A percentile compares a stretch with the other conserved stretches of the same genome.
Evolutionary conservation across 2,113 vertebrate genomes (phyloP).

Genomic region (Embiotoca jacksoni): DNA sequence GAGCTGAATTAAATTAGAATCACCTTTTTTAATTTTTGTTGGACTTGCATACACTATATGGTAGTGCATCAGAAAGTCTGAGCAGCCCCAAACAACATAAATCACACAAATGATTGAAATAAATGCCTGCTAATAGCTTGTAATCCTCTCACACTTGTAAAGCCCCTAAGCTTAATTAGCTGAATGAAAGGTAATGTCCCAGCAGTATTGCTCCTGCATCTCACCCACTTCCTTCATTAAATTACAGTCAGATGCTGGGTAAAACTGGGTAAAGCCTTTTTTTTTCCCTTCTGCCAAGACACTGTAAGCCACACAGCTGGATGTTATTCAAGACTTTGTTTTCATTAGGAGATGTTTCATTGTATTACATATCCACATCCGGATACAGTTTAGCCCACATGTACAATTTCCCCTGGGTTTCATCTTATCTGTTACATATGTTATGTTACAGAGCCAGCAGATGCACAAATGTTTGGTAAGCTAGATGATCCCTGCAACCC

Average conservation of each 20-base stretch:
- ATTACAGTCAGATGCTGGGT: conserved; percentile 55
- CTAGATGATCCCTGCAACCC: conserved; percentile 31
- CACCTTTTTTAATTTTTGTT: neutral
- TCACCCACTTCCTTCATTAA: conserved; percentile 50
- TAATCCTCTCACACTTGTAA: conserved; percentile 76
- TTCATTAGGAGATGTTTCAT: conserved; percentile 38
- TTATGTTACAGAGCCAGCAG: conserved; percentile 17
- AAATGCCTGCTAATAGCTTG: conserved; percentile 70
- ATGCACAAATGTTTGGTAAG: conserved; percentile 30
- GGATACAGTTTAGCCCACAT: conserved; percentile 29
- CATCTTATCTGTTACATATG: conserved; percentile 16
- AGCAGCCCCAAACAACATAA: conserved; percentile 56
- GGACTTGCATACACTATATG: neutral
- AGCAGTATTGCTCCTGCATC: conserved; percentile 47
- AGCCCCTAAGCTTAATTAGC: conserved; percentile 73
- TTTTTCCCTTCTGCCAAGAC: conserved; percentile 24
- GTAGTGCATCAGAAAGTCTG: conserved; percentile 14
- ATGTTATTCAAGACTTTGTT: conserved; percentile 36
- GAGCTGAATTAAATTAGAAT: conserved; percentile 5
- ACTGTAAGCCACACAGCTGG: conserved; percentile 18
- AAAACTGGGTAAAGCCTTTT: conserved; percentile 28
- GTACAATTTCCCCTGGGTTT: conserved; percentile 13
- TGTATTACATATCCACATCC: conserved; percentile 40
- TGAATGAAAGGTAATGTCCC: conserved; percentile 74
- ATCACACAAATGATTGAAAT: conserved; percentile 67